These are phyloP conservation scores for Hypotaenidia philippensis DNA, from an alignment of 2,797 vertebrate genomes.

Conservation along the genomic window DNA sequence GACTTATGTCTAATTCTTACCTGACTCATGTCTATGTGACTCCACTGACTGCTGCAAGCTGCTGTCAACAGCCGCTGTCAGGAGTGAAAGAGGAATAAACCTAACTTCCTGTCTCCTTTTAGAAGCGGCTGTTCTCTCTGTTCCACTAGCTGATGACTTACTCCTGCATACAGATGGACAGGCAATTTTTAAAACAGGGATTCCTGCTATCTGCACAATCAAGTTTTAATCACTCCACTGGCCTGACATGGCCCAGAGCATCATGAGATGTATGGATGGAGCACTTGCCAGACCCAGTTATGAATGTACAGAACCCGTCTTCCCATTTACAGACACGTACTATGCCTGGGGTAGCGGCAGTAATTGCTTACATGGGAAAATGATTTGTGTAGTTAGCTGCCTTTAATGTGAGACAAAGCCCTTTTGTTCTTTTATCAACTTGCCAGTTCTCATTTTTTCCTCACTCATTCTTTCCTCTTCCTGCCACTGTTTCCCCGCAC, in stretches of 20 bases:
- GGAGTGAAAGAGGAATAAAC: slow-evolving; percentile 36
- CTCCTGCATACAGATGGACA: neutral
- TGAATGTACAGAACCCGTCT: neutral
- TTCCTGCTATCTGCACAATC: neutral
- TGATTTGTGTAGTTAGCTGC: slow-evolving; percentile 22
- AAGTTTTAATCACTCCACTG: neutral
- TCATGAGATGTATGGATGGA: neutral
- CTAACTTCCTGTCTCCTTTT: neutral
- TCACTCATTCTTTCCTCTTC: slow-evolving; percentile 48
- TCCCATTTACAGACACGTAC: neutral
- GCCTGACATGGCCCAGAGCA: neutral
- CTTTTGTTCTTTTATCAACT: slow-evolving; percentile 61
- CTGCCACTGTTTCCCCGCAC: neutral
- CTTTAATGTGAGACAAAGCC: slow-evolving; percentile 46
- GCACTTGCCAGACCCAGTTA: neutral
- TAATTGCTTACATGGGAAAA: slow-evolving; percentile 44
- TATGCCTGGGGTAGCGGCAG: neutral
- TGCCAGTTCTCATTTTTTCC: slow-evolving; percentile 30
- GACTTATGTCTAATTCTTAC: slow-evolving; percentile 22
- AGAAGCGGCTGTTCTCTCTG: slow-evolving; percentile 25
- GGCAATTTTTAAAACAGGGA: neutral
- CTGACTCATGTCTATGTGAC: slow-evolving; percentile 48
- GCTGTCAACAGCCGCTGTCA: slow-evolving; percentile 22
- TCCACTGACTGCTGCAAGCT: neutral
- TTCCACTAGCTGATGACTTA: neutral